Evolutionary conservation across 1,140 invertebrate genomes (phyloP).

Genomic region (Nasonia longicornis): DNA sequence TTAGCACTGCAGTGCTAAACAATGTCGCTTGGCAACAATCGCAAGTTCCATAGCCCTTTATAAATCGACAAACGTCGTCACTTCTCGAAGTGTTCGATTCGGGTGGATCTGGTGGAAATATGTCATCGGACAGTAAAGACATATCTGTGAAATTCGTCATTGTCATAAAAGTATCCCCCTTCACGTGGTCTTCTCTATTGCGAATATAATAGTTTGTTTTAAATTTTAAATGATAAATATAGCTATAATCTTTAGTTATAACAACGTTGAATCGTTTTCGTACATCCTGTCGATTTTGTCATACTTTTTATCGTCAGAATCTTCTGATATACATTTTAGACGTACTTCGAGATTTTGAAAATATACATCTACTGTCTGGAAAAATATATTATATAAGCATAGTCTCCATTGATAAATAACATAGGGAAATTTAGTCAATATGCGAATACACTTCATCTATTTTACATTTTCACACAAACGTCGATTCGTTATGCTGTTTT

Average conservation of each 20-base stretch:
- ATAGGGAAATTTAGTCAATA: not conserved
- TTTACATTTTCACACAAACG: slow-evolving; percentile 46
- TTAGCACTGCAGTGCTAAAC: slow-evolving; percentile 12
- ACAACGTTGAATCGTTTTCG: not conserved
- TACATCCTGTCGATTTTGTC: not conserved
- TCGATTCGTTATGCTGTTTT: slow-evolving; percentile 28
- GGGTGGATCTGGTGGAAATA: not conserved
- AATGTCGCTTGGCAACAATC: slow-evolving; percentile 6
- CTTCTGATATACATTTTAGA: not conserved
- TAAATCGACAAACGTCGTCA: slow-evolving; percentile 14
- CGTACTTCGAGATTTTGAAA: slow-evolving; percentile 48
- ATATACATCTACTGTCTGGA: slow-evolving; percentile 49
- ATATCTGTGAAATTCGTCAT: not conserved
- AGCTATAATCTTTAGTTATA: not conserved
- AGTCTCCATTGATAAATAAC: not conserved
- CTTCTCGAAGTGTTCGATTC: not conserved
- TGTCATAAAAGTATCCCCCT: not conserved
- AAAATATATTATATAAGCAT: no score
- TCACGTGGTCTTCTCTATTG: no score
- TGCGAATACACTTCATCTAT: not conserved
- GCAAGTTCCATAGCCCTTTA: slow-evolving; percentile 33
- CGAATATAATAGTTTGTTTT: not conserved
- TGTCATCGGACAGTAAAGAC: not conserved
- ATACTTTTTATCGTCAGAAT: not conserved
- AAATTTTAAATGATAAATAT: not conserved